phyloP scores from a whole-genome alignment of 2,797 vertebrate species.

The Paramormyrops hopkinsi region DNA sequence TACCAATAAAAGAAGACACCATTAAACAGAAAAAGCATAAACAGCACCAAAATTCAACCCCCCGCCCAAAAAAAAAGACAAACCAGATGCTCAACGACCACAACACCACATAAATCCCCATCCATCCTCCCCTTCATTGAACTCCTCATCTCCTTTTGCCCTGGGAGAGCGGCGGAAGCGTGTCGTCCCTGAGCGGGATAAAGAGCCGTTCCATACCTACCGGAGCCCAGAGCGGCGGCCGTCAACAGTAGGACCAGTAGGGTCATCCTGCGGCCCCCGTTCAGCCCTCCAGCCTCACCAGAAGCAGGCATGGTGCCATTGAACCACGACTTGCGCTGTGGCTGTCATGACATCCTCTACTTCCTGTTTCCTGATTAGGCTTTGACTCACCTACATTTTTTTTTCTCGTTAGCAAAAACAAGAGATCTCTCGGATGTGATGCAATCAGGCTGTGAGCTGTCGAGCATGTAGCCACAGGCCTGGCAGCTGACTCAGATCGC shows the following conservation, averaged over 20 bases:
- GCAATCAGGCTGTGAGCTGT: conserved; percentile 6
- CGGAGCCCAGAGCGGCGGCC: neutral
- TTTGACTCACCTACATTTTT: conserved; percentile 17
- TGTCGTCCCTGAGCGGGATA: neutral
- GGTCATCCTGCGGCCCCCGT: neutral
- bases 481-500: neutral
- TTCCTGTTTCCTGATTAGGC: conserved; percentile 24
- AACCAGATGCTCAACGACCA: neutral
- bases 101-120: neutral
- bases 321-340: neutral
- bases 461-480: conserved; percentile 22
- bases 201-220: neutral
- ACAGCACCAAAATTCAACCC: neutral
- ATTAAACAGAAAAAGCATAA: neutral
- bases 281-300: neutral
- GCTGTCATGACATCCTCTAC: conserved; percentile 5
- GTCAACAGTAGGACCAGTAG: neutral
- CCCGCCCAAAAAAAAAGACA: neutral
- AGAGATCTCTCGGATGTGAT: conserved; percentile 21
- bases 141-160: neutral
- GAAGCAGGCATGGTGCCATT: conserved; percentile 20
- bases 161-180: neutral
- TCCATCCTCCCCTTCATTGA: neutral
- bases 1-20: neutral
- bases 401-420: neutral